Evolutionary conservation across 1,140 invertebrate species (phyloP), one percentile per base, ranked within the genome.

Genomic region (Drosophila gunungcola): DNA sequence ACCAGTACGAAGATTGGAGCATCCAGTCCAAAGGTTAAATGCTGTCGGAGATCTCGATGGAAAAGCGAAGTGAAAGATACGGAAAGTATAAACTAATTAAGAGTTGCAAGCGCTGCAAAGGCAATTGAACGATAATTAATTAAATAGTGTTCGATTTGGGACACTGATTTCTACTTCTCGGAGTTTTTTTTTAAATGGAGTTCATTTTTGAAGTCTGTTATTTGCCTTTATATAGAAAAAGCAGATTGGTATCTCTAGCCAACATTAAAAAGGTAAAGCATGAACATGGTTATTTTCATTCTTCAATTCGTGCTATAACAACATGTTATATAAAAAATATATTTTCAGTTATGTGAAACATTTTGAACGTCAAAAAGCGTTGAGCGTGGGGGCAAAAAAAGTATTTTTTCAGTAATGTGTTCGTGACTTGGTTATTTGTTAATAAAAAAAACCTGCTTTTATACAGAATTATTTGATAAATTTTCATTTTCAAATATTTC

Each of bases 91-190:
- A 69, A 39, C 51, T 48, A 69, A 70, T 69, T 69, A 38, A 70
- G 49, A 69, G 64, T 34, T 38, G 32, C 41, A 29, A 46, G 49
- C 65, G 38, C 1, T 11, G 45, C 64, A 49, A 57, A 49, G 64
- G 64, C 49, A 70, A 68, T 46, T 55, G 51, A 55, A 56, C 38
- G 63, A 48, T 70, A 54, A 70, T 51, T 65, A 65, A 51, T 70
- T 70, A 57, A 70, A 70, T 49, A 9, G 36, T 36, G 29, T 9
- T 27, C n/a, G 67, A 57, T 70, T 70, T 32, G 38, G 9, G 51
- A 60, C 38, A 60, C 42, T 42, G 60, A 60, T 62, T 62, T 41
- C 25, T 5, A 42, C 12, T 60, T n/a, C 12, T 58, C 16, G 13
- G 56, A 13, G 6, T 42, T 16, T 1, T 2, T 1, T 2, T 32